Evolutionary conservation across 2,888 invertebrate genomes (phyloP), one percentile per base, ranked within the genome.

Genomic region (Tanypteryx hageni): DNA sequence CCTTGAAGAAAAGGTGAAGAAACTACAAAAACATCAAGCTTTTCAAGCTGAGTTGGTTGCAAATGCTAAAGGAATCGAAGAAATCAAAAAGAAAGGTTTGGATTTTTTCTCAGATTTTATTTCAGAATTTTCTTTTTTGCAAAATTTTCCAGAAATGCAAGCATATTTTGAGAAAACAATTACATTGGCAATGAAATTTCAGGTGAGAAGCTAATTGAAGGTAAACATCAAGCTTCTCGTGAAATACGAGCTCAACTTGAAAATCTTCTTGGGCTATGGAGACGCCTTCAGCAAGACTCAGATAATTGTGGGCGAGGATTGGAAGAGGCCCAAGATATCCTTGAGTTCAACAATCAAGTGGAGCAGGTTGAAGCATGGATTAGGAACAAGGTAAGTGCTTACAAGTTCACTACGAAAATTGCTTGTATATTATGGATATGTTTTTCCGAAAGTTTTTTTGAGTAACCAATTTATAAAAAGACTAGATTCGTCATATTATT

Each of bases 341-440:
- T 99, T 56, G 98, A 99, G 95, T 99, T 99, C 95, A 99, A 99
- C 95, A 99, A 98, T 94, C 98, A 99, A 94, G 96, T 99, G 92
- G 99, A 99, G 94, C 98, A 99, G 95, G 98, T 99, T 92, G 98
- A 99, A 94, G 97, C 98, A 14, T 99, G 99, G 99, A 99, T 99
- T 94, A 96, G 99, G 82, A 99, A 99, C 94, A 99, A 99, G 95
- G 98, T 98, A 94, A 97, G 97, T 97, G 98, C 97, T 97, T 97
- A 85, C n/a, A 13, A 31, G 56, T 31, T 10, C 27, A 31, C 3
- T 56, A 31, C 31, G 18, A 85, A 85, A 11, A 31, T 85, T 22
- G 18, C n/a, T 83, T 82, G 56, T 92, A 58, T 61, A 57, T 31
- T 81, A n/a, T 92, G 44, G n/a, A n/a, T n/a, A n/a, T n/a, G n/a